These are phyloP conservation scores for Picus viridis DNA, from an alignment of 2,797 vertebrate species.

Conservation along the genomic window DNA sequence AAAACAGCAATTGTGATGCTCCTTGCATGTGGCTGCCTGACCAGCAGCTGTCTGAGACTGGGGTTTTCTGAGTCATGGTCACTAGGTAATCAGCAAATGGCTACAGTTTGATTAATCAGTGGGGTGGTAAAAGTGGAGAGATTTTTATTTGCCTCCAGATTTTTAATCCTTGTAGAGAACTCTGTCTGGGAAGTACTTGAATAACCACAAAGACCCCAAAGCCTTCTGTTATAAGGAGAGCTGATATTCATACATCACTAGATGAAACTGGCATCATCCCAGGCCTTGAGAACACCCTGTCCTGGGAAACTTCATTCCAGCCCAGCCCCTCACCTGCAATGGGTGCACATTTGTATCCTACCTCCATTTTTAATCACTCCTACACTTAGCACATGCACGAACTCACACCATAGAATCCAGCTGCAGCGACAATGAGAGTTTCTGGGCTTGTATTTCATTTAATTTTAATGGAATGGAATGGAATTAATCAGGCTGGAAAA, in stretches of 20 bases:
- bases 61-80: neutral
- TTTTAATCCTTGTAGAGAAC: neutral
- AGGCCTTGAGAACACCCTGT: neutral
- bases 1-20: neutral
- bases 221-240: neutral
- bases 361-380: neutral
- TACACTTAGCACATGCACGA: neutral
- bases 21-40: neutral
- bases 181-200: neutral
- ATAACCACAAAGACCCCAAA: neutral
- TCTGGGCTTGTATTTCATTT: neutral
- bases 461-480: neutral
- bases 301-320: neutral
- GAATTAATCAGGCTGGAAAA: too few species aligned
- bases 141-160: neutral
- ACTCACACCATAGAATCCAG: neutral
- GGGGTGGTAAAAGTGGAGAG: neutral
- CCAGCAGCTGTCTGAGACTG: neutral
- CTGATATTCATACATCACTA: neutral
- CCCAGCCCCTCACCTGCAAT: fast-evolving
- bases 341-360: neutral
- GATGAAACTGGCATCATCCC: neutral
- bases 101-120: neutral
- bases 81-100: neutral
- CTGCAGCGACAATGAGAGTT: neutral